These are phyloP conservation scores for Limnodromus scolopaceus DNA, from an alignment of 2,797 vertebrate species.

Conservation along the genomic window DNA sequence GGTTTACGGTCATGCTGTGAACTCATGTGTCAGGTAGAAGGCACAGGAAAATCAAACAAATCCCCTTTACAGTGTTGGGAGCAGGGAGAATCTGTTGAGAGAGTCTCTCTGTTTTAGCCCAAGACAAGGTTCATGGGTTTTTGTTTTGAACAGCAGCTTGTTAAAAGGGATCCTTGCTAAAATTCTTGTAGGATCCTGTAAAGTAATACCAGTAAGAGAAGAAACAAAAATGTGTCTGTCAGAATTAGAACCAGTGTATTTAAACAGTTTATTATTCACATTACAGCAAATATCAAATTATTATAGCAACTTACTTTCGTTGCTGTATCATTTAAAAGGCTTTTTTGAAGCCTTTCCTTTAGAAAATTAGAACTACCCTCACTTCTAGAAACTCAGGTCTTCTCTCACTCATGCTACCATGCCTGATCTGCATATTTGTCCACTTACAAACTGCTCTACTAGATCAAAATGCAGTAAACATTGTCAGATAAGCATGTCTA, in stretches of 20 bases:
- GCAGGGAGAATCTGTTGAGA: not conserved
- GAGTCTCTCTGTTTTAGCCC: not conserved
- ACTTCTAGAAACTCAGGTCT: not conserved
- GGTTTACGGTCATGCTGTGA: not conserved
- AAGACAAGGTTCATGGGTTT: not conserved
- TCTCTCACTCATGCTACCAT: not conserved
- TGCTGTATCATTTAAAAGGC: not conserved
- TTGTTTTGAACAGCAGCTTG: not conserved
- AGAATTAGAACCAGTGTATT: not conserved
- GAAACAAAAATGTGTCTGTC: not conserved
- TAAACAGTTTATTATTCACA: not conserved
- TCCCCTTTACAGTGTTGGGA: not conserved
- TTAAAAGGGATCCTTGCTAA: not conserved
- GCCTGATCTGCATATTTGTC: not conserved
- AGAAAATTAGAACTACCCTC: not conserved
- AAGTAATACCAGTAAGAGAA: not conserved
- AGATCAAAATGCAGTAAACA: not conserved
- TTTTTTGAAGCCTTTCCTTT: not conserved
- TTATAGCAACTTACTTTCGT: not conserved
- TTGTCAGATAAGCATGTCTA: not conserved
- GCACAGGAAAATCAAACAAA: slow-evolving; percentile 4
- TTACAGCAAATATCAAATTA: not conserved
- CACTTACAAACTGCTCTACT: not conserved
- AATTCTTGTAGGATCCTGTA: not conserved
- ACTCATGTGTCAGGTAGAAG: not conserved